Percentiles rank a stretch among this genome's conserved stretches.
phyloP scores from a whole-genome alignment of 2,888 invertebrate genomes.

The Chalcosyrphus nemorum region DNA sequence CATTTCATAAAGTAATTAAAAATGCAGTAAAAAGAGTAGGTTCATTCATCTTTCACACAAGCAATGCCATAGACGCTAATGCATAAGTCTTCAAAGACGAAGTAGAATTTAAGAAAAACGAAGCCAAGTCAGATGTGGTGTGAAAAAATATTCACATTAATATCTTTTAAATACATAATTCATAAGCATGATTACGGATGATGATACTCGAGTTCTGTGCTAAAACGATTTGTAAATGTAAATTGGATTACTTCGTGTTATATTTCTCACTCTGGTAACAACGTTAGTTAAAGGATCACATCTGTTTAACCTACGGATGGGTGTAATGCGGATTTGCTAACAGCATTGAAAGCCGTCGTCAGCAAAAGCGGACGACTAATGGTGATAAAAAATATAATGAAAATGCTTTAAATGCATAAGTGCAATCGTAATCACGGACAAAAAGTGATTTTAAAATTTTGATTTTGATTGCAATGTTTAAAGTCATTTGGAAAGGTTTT shows the following conservation, averaged over 20 bases:
- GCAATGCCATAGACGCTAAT: not conserved
- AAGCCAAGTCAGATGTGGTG: not conserved
- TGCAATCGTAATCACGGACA: not conserved
- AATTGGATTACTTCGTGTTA: slow-evolving; percentile 3
- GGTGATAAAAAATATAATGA: not conserved
- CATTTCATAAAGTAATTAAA: not conserved
- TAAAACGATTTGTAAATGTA: slow-evolving; percentile 15
- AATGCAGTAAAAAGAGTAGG: not conserved
- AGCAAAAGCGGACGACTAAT: not conserved
- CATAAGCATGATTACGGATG: slow-evolving; percentile 2
- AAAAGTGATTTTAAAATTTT: no score
- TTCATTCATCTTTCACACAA: not conserved
- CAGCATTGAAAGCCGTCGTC: not conserved
- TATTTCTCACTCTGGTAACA: not conserved
- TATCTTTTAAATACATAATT: slow-evolving; percentile 5
- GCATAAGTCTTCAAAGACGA: not conserved
- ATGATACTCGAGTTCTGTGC: not conserved
- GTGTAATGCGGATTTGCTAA: not conserved
- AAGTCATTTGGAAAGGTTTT: no score
- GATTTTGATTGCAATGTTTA: no score
- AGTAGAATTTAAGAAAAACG: not conserved
- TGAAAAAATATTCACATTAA: not conserved
- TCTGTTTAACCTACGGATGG: not conserved
- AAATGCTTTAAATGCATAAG: not conserved
- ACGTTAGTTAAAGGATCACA: not conserved